phyloP scores from a whole-genome alignment of 1,140 invertebrate species.

The Euwallacea similis region DNA sequence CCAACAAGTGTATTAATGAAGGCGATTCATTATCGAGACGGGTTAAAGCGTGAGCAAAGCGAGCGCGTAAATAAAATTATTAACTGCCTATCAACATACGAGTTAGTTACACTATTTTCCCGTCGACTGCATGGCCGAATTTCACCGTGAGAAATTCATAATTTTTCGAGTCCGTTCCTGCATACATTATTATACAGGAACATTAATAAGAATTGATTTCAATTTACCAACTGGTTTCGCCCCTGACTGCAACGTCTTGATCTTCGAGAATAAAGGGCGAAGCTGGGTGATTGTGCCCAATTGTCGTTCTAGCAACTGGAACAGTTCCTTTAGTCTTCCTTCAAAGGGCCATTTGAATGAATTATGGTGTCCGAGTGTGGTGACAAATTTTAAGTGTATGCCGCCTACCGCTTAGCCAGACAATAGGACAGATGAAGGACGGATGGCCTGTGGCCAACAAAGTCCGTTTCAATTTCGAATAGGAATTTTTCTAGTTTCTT shows the following conservation, averaged over 20 bases:
- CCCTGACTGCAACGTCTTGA: neutral
- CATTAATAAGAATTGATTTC: too few relatives aligned
- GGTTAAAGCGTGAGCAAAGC: too few relatives aligned
- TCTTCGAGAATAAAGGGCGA: neutral
- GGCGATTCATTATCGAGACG: too few relatives aligned
- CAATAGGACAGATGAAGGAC: constrained; percentile 31
- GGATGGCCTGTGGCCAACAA: constrained; percentile 20
- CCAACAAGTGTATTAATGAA: too few relatives aligned
- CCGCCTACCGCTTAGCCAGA: constrained; percentile 30
- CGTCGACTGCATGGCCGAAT: too few relatives aligned
- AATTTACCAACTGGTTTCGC: too few relatives aligned
- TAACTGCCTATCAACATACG: too few relatives aligned
- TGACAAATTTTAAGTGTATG: constrained; percentile 40
- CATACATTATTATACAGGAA: too few relatives aligned
- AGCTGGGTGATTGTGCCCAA: constrained; percentile 34
- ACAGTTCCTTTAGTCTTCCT: constrained; percentile 41
- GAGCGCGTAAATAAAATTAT: too few relatives aligned
- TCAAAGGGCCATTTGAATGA: constrained; percentile 46
- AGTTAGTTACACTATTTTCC: too few relatives aligned
- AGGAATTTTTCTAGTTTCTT: neutral
- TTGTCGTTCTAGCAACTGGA: constrained; percentile 44
- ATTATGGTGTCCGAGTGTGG: constrained; percentile 42
- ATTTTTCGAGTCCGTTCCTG: too few relatives aligned
- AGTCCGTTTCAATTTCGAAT: neutral
- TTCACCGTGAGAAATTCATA: too few relatives aligned